These are phyloP conservation scores for Sinocyclocheilus anophthalmus DNA, from an alignment of 2,113 vertebrate species.

Conservation along the genomic window DNA sequence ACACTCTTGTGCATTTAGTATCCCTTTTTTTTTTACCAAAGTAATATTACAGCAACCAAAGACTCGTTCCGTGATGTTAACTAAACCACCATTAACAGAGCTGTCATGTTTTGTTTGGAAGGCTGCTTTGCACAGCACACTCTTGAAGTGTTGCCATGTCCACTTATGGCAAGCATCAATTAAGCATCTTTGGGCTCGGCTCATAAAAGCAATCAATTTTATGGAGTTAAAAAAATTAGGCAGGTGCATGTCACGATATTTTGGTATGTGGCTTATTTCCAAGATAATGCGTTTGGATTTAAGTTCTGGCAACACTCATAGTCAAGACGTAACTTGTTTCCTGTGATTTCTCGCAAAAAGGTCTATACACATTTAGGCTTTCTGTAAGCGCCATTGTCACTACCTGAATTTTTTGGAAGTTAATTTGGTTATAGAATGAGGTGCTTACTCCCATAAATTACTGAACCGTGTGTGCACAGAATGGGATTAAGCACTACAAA, in stretches of 20 bases:
- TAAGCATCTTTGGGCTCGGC: background rate
- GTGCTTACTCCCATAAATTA: too few species aligned
- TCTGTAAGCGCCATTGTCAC: too few species aligned
- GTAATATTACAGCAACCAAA: background rate
- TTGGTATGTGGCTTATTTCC: background rate
- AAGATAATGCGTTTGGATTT: background rate
- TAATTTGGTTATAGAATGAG: too few species aligned
- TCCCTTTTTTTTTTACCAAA: background rate
- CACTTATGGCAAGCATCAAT: background rate
- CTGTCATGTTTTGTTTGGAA: background rate
- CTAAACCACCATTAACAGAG: background rate
- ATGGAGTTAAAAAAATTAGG: background rate
- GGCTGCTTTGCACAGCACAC: background rate
- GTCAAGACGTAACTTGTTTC: too few species aligned
- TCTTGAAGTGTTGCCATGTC: background rate
- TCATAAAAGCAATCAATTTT: background rate
- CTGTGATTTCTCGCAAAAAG: too few species aligned
- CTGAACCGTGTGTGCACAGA: too few species aligned
- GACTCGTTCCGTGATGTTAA: background rate
- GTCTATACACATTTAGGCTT: too few species aligned
- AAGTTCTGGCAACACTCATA: background rate
- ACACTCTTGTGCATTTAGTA: too few species aligned
- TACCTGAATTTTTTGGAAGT: too few species aligned
- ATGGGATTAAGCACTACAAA: too few species aligned
- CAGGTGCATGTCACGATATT: background rate